These are phyloP conservation scores for Cryptomyrus ogoouensis DNA, from an alignment of 2,113 vertebrate species.

Conservation along the genomic window DNA sequence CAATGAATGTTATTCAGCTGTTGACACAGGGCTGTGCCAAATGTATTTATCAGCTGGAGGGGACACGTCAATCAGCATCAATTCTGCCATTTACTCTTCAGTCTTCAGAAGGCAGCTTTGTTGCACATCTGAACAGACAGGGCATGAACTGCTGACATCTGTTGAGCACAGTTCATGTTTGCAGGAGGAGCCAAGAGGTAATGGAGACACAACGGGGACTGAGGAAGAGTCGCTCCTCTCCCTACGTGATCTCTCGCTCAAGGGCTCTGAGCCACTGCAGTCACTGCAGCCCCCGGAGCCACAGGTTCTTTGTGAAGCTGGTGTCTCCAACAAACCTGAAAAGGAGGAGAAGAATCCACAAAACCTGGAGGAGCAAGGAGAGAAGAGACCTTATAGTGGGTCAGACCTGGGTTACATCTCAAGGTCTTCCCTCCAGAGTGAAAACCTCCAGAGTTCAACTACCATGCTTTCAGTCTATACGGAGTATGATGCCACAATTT, in stretches of 20 bases:
- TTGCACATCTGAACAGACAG: background rate
- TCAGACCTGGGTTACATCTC: slow-evolving; percentile 88
- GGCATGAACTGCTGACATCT: background rate
- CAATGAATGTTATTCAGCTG: background rate
- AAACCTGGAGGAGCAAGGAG: background rate
- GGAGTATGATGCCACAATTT: slow-evolving; percentile 60
- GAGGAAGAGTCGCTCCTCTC: background rate
- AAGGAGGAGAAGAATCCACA: slow-evolving; percentile 1
- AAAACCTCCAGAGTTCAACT: slow-evolving; percentile 53
- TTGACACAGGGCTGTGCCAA: background rate
- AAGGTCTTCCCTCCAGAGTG: slow-evolving; percentile 56
- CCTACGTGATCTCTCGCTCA: background rate
- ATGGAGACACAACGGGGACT: slow-evolving; percentile 19
- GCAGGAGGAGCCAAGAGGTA: background rate
- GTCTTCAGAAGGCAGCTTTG: background rate
- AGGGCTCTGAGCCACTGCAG: slow-evolving; percentile 37
- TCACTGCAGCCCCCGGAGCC: slow-evolving; percentile 31
- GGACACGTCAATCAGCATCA: background rate
- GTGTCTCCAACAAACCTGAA: background rate
- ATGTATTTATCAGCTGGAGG: background rate
- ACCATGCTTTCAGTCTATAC: slow-evolving; percentile 66
- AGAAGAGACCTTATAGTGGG: slow-evolving; percentile 63
- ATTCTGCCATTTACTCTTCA: background rate
- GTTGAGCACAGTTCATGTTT: slow-evolving; percentile 21
- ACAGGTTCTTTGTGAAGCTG: slow-evolving; percentile 13